Evolutionary conservation across 64 coral and sea anemone genomes (phyloP).

Genomic region (Stichodactyla helianthus): DNA sequence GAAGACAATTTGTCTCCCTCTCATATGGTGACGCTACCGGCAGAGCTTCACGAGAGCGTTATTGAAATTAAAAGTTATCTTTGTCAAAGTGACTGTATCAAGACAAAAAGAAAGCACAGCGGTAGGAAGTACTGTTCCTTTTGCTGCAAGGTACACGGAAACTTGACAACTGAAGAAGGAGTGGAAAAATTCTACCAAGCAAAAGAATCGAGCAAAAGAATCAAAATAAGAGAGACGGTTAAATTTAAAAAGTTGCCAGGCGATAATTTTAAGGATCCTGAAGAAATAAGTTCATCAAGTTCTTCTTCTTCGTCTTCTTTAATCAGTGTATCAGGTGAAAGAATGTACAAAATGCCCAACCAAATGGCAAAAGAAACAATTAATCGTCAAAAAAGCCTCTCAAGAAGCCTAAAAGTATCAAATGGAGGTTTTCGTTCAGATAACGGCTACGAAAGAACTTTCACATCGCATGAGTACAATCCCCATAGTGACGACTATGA

Average conservation of each 20-base stretch:
- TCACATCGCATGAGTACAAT: neutral
- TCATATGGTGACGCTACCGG: neutral
- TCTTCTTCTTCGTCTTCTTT: neutral
- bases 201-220: neutral
- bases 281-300: neutral
- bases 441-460: neutral
- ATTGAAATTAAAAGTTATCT: neutral
- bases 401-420: neutral
- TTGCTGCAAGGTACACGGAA: slow-evolving; percentile 8
- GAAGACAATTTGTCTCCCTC: neutral
- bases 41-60: neutral
- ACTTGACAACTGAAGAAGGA: neutral
- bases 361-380: neutral
- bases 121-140: slow-evolving; percentile 24
- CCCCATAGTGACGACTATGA: neutral
- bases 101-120: neutral
- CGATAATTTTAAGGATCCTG: neutral
- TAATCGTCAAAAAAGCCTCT: neutral
- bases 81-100: neutral
- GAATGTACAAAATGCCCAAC: neutral
- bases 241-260: neutral
- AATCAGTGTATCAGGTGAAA: neutral
- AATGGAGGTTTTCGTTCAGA: neutral
- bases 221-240: neutral
- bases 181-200: neutral